A percentile compares a stretch with the other conserved stretches of the same genome.
These are phyloP conservation scores for Passer montanus DNA, from an alignment of 2,113 vertebrate genomes.

Conservation along the genomic window DNA sequence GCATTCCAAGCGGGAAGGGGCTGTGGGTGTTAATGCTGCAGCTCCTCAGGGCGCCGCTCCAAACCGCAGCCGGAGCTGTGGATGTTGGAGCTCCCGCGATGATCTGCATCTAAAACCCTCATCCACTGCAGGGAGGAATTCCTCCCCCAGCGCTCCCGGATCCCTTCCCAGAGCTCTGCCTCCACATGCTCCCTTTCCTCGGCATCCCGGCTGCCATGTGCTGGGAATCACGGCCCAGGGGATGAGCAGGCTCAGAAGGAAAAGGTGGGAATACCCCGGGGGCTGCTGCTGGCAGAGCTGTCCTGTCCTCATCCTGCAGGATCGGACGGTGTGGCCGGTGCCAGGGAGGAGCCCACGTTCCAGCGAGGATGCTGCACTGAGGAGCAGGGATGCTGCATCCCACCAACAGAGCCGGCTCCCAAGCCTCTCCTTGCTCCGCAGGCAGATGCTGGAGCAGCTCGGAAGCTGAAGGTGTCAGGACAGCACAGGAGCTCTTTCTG, in stretches of 20 bases:
- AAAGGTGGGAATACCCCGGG: accelerated
- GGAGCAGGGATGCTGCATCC: neutral
- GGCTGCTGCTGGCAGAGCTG: neutral
- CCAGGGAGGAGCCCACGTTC: neutral
- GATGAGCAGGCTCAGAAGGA: neutral
- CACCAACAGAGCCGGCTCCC: accelerated
- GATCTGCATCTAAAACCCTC: conserved; percentile 39
- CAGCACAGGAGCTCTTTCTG: conserved; percentile 13
- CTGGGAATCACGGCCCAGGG: neutral
- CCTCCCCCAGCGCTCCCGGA: neutral
- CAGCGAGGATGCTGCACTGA: accelerated
- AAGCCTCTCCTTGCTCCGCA: neutral
- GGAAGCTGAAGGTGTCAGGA: neutral
- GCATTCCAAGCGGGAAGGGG: neutral
- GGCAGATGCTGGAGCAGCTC: neutral
- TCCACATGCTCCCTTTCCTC: neutral
- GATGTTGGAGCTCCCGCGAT: conserved; percentile 4
- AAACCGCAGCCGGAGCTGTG: conserved; percentile 31
- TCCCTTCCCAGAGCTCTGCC: neutral
- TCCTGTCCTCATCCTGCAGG: neutral
- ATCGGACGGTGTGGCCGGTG: accelerated
- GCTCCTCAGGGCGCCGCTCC: conserved; percentile 15
- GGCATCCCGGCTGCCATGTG: neutral
- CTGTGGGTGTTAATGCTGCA: conserved; percentile 26
- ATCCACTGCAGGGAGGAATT: neutral